Conservation (phyloP, 2,888 invertebrate genomes). For the Subacronicta megacephala region DNA sequence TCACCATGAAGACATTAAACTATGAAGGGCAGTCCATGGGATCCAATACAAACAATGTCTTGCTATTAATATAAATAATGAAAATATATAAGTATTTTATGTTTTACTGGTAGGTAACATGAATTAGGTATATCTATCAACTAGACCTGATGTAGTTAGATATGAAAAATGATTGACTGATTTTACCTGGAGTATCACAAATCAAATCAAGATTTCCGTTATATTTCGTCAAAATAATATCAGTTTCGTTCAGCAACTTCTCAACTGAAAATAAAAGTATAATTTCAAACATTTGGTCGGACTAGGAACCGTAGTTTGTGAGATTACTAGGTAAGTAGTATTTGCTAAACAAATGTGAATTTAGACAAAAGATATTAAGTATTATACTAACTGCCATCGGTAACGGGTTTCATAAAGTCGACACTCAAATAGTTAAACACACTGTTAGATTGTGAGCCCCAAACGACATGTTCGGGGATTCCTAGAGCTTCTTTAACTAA, state of each 20-base stretch:
- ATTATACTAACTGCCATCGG: slow-evolving; percentile 83
- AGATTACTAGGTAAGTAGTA: too few species aligned
- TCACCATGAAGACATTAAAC: too few species aligned
- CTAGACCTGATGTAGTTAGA: too few species aligned
- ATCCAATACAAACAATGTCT: too few species aligned
- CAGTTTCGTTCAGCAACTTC: slow-evolving; percentile 91
- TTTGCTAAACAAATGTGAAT: neutral
- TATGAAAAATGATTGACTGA: too few species aligned
- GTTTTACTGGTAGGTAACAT: too few species aligned
- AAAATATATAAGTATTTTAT: too few species aligned
- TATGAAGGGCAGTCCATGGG: too few species aligned
- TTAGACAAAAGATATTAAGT: neutral
- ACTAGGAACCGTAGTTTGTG: neutral
- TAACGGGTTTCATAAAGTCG: slow-evolving; percentile 96
- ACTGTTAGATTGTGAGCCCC: slow-evolving; percentile 90
- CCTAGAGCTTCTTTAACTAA: slow-evolving; percentile 91
- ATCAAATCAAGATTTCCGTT: slow-evolving; percentile 96
- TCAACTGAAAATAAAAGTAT: slow-evolving; percentile 89
- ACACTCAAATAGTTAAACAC: slow-evolving; percentile 90
- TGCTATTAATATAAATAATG: too few species aligned
- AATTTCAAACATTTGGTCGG: slow-evolving; percentile 7
- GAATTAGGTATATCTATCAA: too few species aligned
- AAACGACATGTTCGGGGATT: slow-evolving; percentile 91
- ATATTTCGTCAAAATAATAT: slow-evolving; percentile 92
- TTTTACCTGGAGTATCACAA: slow-evolving; percentile 93